Evolutionary conservation across 2,113 vertebrate genomes (phyloP).

Genomic region (Paracanthobrama guichenoti): DNA sequence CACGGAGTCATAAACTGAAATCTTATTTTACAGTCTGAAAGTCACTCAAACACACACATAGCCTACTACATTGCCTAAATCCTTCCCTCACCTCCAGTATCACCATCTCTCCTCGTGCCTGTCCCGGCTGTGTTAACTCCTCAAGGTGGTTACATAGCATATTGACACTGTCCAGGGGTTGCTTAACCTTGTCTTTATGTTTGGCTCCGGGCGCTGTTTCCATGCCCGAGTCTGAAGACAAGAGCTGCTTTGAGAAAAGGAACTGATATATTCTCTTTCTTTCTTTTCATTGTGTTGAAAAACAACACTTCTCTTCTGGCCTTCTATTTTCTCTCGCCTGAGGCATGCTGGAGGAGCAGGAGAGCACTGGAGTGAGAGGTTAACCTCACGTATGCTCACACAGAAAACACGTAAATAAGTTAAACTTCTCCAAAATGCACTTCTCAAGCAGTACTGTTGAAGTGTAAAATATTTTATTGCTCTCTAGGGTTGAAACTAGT

Average conservation of each 20-base stretch:
- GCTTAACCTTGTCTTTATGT: conserved; percentile 52
- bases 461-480: neutral
- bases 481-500: neutral
- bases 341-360: conserved; percentile 68
- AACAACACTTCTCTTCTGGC: conserved; percentile 63
- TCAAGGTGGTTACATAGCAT: neutral
- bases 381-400: conserved; percentile 59
- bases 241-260: conserved; percentile 41
- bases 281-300: conserved; percentile 61
- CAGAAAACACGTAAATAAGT: conserved; percentile 24
- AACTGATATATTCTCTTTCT: conserved; percentile 64
- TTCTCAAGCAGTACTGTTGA: neutral
- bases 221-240: neutral
- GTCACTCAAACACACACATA: neutral
- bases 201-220: conserved; percentile 43
- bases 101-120: neutral
- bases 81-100: neutral
- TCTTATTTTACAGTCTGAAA: conserved; percentile 14
- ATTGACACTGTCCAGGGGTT: neutral
- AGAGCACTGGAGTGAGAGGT: conserved; percentile 57
- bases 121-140: neutral
- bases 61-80: neutral
- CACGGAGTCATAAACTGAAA: neutral
- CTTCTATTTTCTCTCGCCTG: conserved; percentile 62
- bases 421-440: neutral